Conservation (phyloP, 2,888 invertebrate genomes). For the Heliothis peltigera region DNA sequence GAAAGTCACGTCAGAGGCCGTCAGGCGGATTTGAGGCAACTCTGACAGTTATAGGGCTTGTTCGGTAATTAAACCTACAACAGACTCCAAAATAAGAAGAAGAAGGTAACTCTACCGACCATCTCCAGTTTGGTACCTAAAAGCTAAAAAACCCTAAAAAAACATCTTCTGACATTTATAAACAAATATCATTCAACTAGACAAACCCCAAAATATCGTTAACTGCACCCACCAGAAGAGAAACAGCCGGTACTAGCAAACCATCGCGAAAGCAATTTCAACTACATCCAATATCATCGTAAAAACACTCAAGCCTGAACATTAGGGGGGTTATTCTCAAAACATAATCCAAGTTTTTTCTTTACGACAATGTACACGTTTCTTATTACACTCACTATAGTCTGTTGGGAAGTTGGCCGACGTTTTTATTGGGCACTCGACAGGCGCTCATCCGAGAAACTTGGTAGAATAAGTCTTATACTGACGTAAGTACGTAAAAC, state of each 20-base stretch:
- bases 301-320: conserved; percentile 18
- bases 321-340: conserved; percentile 45
- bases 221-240: neutral
- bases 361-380: conserved; percentile 53
- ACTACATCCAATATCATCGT: conserved; percentile 32
- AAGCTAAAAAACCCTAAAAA: neutral
- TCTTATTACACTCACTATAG: conserved; percentile 46
- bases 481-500: conserved; percentile 39
- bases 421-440: conserved; percentile 58
- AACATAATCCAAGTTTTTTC: conserved; percentile 56
- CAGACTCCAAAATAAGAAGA: too few species aligned
- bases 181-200: neutral
- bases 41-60: too few species aligned
- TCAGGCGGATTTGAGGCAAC: too few species aligned
- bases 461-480: conserved; percentile 52
- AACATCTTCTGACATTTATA: neutral
- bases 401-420: conserved; percentile 53
- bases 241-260: neutral
- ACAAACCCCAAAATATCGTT: neutral
- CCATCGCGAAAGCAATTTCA: conserved; percentile 24
- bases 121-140: too few species aligned
- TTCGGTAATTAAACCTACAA: too few species aligned
- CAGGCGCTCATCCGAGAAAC: conserved; percentile 53
- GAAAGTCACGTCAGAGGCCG: too few species aligned
- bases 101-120: too few species aligned